phyloP scores from a whole-genome alignment of 1,140 invertebrate genomes.

The Drosophila santomea region DNA sequence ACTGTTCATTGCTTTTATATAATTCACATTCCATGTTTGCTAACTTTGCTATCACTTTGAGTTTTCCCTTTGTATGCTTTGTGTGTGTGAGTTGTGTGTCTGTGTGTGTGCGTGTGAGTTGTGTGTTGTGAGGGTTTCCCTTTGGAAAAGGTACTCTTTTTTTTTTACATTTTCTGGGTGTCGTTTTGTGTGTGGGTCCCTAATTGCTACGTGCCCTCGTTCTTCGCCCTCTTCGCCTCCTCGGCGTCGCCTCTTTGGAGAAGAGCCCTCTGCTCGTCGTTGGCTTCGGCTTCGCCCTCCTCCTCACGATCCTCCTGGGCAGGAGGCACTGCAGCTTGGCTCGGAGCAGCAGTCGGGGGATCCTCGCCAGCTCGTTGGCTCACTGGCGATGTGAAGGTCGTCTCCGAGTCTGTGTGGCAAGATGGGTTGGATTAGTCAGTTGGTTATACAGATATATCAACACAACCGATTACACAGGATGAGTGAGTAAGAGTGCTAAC shows the following conservation, averaged over 20 bases:
- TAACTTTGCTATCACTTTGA: constrained; percentile 83
- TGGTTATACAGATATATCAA: no score
- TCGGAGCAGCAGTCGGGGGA: background rate
- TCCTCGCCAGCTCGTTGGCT: constrained; percentile 49
- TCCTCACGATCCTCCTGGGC: constrained; percentile 46
- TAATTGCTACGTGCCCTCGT: constrained; percentile 79
- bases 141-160: constrained; percentile 16
- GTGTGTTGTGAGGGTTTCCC: constrained; percentile 31
- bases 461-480: constrained; percentile 33
- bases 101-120: constrained; percentile 5
- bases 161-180: constrained; percentile 46
- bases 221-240: constrained; percentile 44
- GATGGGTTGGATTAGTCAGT: constrained; percentile 14
- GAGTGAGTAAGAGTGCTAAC: background rate
- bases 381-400: constrained; percentile 78
- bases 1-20: constrained; percentile 84
- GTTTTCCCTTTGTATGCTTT: constrained; percentile 61
- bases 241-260: constrained; percentile 48
- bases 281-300: constrained; percentile 63
- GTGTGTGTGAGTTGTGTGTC: background rate
- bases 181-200: constrained; percentile 59
- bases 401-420: constrained; percentile 73
- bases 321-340: constrained; percentile 1
- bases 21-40: constrained; percentile 84
- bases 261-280: constrained; percentile 74